Evolutionary conservation across 2,113 vertebrate species (phyloP).

Genomic region (Tragelaphus buxtoni): DNA sequence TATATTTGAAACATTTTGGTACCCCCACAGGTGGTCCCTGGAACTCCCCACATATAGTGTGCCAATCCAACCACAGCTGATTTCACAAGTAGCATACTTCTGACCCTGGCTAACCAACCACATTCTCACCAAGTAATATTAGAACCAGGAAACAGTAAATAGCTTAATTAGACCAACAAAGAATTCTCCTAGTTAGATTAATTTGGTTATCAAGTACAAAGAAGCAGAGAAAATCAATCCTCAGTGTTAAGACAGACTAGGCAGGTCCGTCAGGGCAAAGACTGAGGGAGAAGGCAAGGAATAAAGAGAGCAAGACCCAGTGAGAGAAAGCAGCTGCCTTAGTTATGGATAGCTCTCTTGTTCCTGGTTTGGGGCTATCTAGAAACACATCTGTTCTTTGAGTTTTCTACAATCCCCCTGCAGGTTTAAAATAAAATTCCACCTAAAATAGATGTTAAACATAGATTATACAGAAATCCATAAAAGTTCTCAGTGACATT

Average conservation of each 20-base stretch:
- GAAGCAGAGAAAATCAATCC: neutral
- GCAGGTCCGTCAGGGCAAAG: neutral
- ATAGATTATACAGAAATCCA: neutral
- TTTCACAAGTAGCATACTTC: neutral
- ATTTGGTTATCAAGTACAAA: neutral
- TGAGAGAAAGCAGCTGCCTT: neutral
- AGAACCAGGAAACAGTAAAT: neutral
- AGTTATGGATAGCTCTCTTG: neutral
- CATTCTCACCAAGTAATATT: neutral
- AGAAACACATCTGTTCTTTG: neutral
- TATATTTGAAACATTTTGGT: neutral
- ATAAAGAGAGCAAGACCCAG: neutral
- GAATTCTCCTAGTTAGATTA: neutral
- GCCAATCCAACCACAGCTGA: neutral
- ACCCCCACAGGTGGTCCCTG: fast-evolving
- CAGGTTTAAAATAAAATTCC: neutral
- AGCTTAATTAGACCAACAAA: neutral
- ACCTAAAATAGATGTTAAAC: neutral
- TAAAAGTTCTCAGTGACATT: neutral
- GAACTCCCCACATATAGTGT: neutral
- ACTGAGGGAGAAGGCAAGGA: too few species aligned
- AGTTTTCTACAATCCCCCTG: neutral
- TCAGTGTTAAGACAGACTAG: neutral
- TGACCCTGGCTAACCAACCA: neutral
- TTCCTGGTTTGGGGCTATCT: neutral